Base-by-base conservation (phyloP, 2,113 vertebrate species). In the Xiphias gladius region DNA sequence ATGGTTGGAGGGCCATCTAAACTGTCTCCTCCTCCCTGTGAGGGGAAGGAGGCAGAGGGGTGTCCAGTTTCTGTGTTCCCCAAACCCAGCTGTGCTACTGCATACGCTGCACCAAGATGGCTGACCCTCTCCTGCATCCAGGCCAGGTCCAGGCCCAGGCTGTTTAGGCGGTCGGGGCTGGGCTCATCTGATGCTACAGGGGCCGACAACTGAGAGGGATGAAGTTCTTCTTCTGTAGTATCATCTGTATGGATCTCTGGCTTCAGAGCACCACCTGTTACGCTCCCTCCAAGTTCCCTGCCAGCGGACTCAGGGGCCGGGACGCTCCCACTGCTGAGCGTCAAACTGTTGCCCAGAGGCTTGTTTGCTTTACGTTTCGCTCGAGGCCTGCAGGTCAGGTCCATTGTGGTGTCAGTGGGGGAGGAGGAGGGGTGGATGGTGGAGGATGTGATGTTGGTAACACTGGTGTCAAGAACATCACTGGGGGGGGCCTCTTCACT, bases 51-150 rank as follows among this genome's bases (percentile, higher is more conserved):
- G 16, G 89, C 78, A 10, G 88, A 87, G 16, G 89, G 72, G 12
- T 87, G 91, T 35, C 72, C 77, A 9, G 80, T 59, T 13, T 91
- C 89, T 13, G 87, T 37, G 68, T 80, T 87, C 2, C 85, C 90
- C 73, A 92, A 66, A 71, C 90, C 92, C 30, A 92, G 77, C 76
- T 93, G 93, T 9, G 91, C 93, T 1, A 90, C 92, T 2, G 91
- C 91, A 20, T 92, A 93, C 0, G 90, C 88, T 11, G 92, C 91
- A 7, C 93, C 93, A 46, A 94, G 87, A 52, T 93, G 93, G 41
- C 91, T 84, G 67, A 92, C 90, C 9, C 92, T 63, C 86, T 94
- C 91, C 77, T 94, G 92, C 93, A 93, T 93, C 92, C 91, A 93
- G 57, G 91, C 87, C 84, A 94, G 75, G 65, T 94, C 92, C 71